phyloP scores from a whole-genome alignment of 2,888 invertebrate species.

The Hybos culiciformis region DNA sequence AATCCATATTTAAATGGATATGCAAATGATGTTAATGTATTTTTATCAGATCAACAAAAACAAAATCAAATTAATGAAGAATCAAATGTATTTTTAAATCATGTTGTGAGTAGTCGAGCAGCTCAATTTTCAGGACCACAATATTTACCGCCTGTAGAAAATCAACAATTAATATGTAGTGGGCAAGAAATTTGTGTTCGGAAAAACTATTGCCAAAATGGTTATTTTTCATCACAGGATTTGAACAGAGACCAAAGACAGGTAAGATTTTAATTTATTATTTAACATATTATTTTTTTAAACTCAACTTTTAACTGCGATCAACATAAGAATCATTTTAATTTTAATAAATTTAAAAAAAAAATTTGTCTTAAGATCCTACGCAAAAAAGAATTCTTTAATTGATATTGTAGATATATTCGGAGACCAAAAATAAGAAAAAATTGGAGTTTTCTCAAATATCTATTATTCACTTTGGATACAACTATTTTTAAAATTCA shows the following conservation, averaged over 20 bases:
- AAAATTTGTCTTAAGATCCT: no score
- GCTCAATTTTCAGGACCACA: slow-evolving; percentile 12
- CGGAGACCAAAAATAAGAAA: no score
- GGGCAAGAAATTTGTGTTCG: slow-evolving; percentile 49
- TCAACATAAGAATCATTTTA: no score
- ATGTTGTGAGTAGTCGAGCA: slow-evolving; percentile 9
- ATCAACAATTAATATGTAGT: slow-evolving; percentile 33
- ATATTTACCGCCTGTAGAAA: slow-evolving; percentile 14
- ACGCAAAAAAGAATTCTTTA: no score
- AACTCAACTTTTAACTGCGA: no score
- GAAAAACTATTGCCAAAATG: slow-evolving; percentile 45
- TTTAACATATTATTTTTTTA: no score
- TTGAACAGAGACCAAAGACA: slow-evolving; percentile 2
- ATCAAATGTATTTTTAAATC: slow-evolving; percentile 6
- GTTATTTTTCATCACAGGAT: slow-evolving; percentile 24
- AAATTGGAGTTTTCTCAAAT: no score
- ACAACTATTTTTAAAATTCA: no score
- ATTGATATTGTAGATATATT: no score
- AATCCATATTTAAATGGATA: slow-evolving; percentile 13
- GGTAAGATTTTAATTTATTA: slow-evolving; percentile 1
- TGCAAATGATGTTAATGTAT: slow-evolving; percentile 10
- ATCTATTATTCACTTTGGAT: no score
- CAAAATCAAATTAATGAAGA: slow-evolving; percentile 4
- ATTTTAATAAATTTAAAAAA: no score
- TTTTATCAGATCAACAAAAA: slow-evolving; percentile 7